These are phyloP conservation scores for Mastomys natalensis DNA, from an alignment of 2,113 vertebrate genomes.

Conservation along the genomic window DNA sequence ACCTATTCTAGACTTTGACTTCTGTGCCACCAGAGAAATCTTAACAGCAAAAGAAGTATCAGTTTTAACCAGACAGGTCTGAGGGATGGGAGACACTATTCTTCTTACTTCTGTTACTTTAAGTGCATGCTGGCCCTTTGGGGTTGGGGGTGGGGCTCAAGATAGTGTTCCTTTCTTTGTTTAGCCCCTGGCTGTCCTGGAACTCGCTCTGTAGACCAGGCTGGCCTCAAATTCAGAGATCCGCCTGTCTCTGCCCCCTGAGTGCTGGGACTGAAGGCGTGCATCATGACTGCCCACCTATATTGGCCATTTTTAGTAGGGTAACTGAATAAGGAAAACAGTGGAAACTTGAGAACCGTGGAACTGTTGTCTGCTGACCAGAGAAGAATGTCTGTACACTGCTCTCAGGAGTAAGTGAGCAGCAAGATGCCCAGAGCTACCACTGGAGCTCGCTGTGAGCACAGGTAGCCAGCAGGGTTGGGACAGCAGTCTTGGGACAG, in stretches of 20 bases:
- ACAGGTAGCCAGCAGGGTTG: neutral
- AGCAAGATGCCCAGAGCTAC: accelerated
- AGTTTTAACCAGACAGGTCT: neutral
- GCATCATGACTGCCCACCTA: no score
- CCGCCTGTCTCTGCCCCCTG: neutral
- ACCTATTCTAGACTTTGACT: neutral
- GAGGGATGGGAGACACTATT: neutral
- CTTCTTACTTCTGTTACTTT: neutral
- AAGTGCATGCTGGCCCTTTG: neutral
- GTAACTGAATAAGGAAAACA: neutral
- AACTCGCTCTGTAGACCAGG: neutral
- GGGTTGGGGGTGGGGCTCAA: neutral
- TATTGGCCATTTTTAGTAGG: neutral
- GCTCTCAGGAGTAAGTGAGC: neutral
- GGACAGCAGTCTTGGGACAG: neutral
- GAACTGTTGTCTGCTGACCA: neutral
- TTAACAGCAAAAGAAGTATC: no score
- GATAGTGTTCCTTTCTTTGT: neutral
- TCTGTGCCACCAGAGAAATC: neutral
- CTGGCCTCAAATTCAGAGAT: neutral
- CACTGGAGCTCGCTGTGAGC: neutral
- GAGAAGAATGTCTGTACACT: accelerated
- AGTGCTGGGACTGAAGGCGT: neutral
- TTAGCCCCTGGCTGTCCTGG: neutral
- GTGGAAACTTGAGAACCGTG: neutral